Evolutionary conservation across 2,797 vertebrate species (phyloP).

Genomic region (Gadopsis marmoratus): DNA sequence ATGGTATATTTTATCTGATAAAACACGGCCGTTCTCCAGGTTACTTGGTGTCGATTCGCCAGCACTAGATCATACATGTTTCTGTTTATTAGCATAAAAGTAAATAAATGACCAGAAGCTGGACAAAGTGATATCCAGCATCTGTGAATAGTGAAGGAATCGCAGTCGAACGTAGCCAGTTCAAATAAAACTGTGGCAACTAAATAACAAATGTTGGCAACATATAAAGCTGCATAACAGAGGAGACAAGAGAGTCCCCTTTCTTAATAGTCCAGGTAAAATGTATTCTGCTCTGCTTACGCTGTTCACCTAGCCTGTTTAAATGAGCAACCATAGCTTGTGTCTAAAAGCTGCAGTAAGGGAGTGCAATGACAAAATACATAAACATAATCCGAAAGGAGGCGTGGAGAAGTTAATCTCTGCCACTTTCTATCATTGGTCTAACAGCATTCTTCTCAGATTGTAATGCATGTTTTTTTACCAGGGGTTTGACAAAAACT

Average conservation of each 20-base stretch:
- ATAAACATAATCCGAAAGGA: background rate
- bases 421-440: background rate
- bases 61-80: background rate
- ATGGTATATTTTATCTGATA: background rate
- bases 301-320: background rate
- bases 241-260: background rate
- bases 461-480: background rate
- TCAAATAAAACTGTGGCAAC: background rate
- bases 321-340: background rate
- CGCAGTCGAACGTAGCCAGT: background rate
- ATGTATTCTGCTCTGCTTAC: background rate
- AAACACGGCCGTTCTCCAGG: background rate
- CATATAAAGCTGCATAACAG: background rate
- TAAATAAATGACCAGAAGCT: background rate
- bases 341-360: background rate
- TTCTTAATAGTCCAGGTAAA: background rate
- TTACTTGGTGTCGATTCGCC: background rate
- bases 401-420: background rate
- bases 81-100: background rate
- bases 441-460: conserved; percentile 4
- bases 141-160: background rate
- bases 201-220: background rate
- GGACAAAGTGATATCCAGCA: conserved; percentile 2
- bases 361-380: background rate
- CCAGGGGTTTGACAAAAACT: conserved; percentile 1